phyloP scores from a whole-genome alignment of 2,113 vertebrate genomes.

The Zosterops borbonicus region DNA sequence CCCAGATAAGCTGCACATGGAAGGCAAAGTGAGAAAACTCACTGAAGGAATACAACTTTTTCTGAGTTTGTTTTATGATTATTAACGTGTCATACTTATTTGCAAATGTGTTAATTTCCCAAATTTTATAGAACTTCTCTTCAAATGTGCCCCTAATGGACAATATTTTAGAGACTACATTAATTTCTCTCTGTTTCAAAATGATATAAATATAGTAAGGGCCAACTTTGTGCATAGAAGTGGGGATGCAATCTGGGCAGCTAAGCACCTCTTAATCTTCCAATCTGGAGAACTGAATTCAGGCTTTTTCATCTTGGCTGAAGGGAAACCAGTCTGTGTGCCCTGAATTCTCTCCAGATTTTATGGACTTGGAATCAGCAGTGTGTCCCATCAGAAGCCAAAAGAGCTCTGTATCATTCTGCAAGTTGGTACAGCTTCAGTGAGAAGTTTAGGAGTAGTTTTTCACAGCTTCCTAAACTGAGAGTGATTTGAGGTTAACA shows the following conservation, averaged over 20 bases:
- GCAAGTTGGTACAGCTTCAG: neutral
- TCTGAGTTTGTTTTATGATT: neutral
- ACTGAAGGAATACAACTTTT: neutral
- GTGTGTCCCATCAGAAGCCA: neutral
- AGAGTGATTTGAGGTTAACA: neutral
- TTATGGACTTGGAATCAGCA: neutral
- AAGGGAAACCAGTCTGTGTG: neutral
- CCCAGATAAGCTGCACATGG: neutral
- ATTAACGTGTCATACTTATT: neutral
- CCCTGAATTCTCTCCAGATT: constrained; percentile 35
- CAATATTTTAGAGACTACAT: neutral
- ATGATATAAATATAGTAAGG: neutral
- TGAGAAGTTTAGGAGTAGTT: neutral
- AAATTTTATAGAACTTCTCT: neutral
- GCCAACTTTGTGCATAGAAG: neutral
- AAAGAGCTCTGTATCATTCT: neutral
- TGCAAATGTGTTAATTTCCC: neutral
- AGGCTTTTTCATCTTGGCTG: constrained; percentile 14
- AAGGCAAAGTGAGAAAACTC: neutral
- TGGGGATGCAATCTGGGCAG: constrained; percentile 35
- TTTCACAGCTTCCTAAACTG: neutral
- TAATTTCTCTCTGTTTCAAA: neutral
- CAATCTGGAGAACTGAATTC: constrained; percentile 9
- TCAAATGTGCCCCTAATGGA: neutral
- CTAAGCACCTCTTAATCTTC: constrained; percentile 40